phyloP scores from a whole-genome alignment of 2,888 invertebrate species.

The Nebria salina region DNA sequence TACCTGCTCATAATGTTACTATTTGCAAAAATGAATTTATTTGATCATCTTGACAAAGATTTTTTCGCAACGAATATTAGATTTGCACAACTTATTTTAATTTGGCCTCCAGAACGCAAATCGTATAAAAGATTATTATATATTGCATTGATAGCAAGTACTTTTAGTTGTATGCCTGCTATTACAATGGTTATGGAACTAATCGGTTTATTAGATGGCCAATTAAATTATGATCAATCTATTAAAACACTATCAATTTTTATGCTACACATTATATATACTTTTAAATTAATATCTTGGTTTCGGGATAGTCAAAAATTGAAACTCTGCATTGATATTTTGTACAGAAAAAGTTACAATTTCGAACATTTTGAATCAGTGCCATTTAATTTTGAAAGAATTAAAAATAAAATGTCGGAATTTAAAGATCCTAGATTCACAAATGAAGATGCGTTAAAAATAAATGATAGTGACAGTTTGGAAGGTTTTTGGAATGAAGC shows the following conservation, averaged over 20 bases:
- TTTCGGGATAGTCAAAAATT: constrained; percentile 14
- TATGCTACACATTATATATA: constrained; percentile 20
- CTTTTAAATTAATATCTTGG: constrained; percentile 28
- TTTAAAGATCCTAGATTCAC: constrained; percentile 30
- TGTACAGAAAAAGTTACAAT: constrained; percentile 34
- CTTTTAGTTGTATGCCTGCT: neutral
- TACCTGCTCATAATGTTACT: neutral
- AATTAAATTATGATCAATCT: constrained; percentile 8
- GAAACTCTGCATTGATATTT: constrained; percentile 26
- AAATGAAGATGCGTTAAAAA: neutral
- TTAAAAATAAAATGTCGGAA: neutral
- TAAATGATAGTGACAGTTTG: constrained; percentile 13
- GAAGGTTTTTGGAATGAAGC: constrained; percentile 28
- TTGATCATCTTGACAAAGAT: constrained; percentile 24
- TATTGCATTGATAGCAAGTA: neutral
- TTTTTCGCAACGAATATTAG: constrained; percentile 22
- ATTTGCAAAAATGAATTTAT: neutral
- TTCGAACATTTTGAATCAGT: constrained; percentile 29
- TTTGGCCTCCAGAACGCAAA: constrained; percentile 21
- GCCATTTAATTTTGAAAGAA: constrained; percentile 15
- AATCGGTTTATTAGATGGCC: constrained; percentile 2
- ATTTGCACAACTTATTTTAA: constrained; percentile 1
- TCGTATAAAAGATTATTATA: constrained; percentile 14
- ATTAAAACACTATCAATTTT: constrained; percentile 22
- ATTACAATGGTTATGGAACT: constrained; percentile 10